Base-by-base conservation (phyloP, 2,113 vertebrate species). In the Amazona guildingii region DNA sequence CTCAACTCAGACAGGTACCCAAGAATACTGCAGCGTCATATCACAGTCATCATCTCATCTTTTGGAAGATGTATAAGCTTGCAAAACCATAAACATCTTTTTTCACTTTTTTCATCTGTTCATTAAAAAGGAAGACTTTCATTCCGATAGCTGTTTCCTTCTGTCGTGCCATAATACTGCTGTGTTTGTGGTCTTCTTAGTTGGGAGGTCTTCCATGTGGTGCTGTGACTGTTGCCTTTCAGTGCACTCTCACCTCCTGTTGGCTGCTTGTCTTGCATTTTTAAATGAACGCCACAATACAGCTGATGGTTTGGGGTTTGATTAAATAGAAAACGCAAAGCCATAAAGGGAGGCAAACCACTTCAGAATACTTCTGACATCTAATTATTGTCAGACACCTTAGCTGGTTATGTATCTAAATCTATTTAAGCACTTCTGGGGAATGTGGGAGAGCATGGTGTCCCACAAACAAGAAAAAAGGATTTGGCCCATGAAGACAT, bases 31-130 rank as follows among this genome's bases (percentile, higher is more conserved):
- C 21, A 24, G 31, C 10, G 39, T 66, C 44, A 27, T 29, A 35
- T 31, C 27, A 35, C 0, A 0, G 3, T 51, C 41, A 28, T 29
- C 0, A 0, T 2, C 4, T 17, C 8, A 15, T 24, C 28, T 28
- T 92, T 18, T 0, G 1, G 21, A 68, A 62, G 41, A 25, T 33
- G 9, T 2, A 18, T 13, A 31, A 77, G 41, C 46, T 78, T 62
- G 18, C 1, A 11, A 64, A 93, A 87, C 1, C 4, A 25, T 8
- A 11, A 21, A 17, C 2, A 17, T 17, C 6, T 41, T 51, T 39
- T 67, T 29, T 43, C 13, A 10, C 12, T n/a, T 37, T 37, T 37
- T 37, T 37, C 17, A n/a, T 4, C 18, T 55, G 41, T 33, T 19
- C 1, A 0, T 44, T 51, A 35, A 4, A 86, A 57, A 69, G 13